A percentile compares a stretch with the other conserved stretches of the same genome.
These are phyloP conservation scores for Malacosoma neustria DNA, from an alignment of 2,888 invertebrate genomes.

Conservation along the genomic window DNA sequence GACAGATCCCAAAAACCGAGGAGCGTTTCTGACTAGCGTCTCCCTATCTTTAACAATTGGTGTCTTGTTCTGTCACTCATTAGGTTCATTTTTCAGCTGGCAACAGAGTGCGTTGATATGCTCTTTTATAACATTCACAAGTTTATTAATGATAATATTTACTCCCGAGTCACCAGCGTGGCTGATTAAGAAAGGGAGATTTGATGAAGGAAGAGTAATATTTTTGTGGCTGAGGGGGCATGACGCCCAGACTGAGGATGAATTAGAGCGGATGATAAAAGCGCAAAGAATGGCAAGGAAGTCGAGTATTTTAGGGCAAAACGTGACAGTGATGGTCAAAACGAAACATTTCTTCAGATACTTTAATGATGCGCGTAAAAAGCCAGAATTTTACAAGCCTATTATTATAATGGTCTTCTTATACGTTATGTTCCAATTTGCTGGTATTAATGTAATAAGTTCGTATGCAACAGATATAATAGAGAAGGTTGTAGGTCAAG, in stretches of 20 bases:
- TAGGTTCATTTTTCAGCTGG: slow-evolving; percentile 78
- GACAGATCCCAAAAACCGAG: slow-evolving; percentile 75
- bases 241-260: slow-evolving; percentile 42
- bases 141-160: slow-evolving; percentile 66
- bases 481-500: slow-evolving; percentile 71
- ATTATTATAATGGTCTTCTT: slow-evolving; percentile 75
- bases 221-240: slow-evolving; percentile 75
- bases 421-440: slow-evolving; percentile 79
- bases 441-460: slow-evolving; percentile 80
- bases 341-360: slow-evolving; percentile 32
- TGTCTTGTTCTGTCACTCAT: slow-evolving; percentile 74
- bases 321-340: slow-evolving; percentile 25
- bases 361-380: slow-evolving; percentile 36
- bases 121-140: slow-evolving; percentile 61
- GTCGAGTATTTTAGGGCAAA: slow-evolving; percentile 35
- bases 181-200: slow-evolving; percentile 75
- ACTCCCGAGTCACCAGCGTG: slow-evolving; percentile 81
- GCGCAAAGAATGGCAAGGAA: slow-evolving; percentile 50
- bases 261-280: slow-evolving; percentile 60
- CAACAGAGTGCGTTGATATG: slow-evolving; percentile 70
- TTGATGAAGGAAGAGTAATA: slow-evolving; percentile 70
- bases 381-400: slow-evolving; percentile 76
- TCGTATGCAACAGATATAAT: slow-evolving; percentile 81
- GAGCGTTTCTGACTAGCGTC: slow-evolving; percentile 75
- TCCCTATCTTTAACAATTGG: slow-evolving; percentile 77